phyloP scores from a whole-genome alignment of 2,888 invertebrate genomes.

The Biston betularia region DNA sequence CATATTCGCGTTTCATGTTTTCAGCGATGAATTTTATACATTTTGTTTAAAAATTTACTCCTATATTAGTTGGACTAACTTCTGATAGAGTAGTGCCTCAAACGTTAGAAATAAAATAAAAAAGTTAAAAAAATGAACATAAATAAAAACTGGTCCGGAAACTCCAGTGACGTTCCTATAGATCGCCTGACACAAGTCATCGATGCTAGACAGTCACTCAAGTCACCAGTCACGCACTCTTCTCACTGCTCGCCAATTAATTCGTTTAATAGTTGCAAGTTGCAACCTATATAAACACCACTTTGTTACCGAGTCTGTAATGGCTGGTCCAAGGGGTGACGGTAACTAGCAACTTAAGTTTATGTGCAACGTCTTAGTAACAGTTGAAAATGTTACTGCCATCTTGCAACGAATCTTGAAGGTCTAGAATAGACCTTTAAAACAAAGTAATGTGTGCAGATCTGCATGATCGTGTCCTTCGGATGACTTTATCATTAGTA shows the following conservation, averaged over 20 bases:
- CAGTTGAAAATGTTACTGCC: too few relatives aligned
- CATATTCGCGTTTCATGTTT: too few relatives aligned
- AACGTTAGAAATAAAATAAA: too few relatives aligned
- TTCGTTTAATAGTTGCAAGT: constrained; percentile 59
- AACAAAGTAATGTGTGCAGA: too few relatives aligned
- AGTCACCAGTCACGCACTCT: constrained; percentile 65
- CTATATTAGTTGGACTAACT: too few relatives aligned
- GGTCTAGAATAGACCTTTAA: too few relatives aligned
- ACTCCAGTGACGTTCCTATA: constrained; percentile 25
- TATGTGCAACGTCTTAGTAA: neutral
- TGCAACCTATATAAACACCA: constrained; percentile 40
- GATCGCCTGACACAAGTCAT: constrained; percentile 48
- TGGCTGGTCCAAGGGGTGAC: neutral
- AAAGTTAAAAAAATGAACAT: neutral
- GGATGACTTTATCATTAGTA: too few relatives aligned
- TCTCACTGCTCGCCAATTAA: constrained; percentile 65
- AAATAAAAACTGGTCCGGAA: neutral
- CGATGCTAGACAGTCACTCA: constrained; percentile 42
- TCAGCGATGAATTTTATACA: too few relatives aligned
- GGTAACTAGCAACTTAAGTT: neutral
- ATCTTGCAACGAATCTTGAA: too few relatives aligned
- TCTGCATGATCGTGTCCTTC: too few relatives aligned
- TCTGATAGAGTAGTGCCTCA: too few relatives aligned
- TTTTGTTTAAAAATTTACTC: too few relatives aligned
- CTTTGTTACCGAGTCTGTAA: constrained; percentile 22